Conservation (phyloP, 2,888 invertebrate genomes). For the Nomada flava region DNA sequence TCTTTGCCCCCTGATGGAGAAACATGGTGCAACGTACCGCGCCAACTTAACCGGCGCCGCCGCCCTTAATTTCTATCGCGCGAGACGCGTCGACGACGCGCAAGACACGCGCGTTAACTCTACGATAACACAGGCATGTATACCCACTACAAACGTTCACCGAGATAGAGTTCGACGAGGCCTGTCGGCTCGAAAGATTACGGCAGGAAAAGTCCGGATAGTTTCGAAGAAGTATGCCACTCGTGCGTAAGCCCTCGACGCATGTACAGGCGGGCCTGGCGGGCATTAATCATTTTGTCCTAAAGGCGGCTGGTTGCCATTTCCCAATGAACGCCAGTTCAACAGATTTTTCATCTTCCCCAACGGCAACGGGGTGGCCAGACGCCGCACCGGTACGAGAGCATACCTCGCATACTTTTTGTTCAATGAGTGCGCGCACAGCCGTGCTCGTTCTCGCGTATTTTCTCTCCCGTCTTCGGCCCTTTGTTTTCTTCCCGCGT, state of each 20-base stretch:
- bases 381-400: slow-evolving; percentile 2
- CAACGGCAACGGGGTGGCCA: not conserved
- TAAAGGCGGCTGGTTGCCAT: slow-evolving; percentile 71
- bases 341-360: slow-evolving; percentile 70
- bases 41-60: not conserved
- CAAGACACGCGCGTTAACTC: too few relatives aligned
- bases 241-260: slow-evolving; percentile 10
- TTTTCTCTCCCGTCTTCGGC: slow-evolving; percentile 51
- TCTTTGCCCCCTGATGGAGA: slow-evolving; percentile 10
- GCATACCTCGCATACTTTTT: slow-evolving; percentile 48
- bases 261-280: slow-evolving; percentile 38
- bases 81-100: not conserved
- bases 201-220: slow-evolving; percentile 54
- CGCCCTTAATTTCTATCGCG: not conserved
- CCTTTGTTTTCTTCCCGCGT: slow-evolving; percentile 41
- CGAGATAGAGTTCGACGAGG: slow-evolving; percentile 4
- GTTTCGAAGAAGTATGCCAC: slow-evolving; percentile 21
- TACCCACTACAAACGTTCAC: not conserved
- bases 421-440: slow-evolving; percentile 10
- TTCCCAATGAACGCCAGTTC: slow-evolving; percentile 77
- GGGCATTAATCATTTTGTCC: slow-evolving; percentile 74
- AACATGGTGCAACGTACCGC: slow-evolving; percentile 3
- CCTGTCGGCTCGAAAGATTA: slow-evolving; percentile 25
- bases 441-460: slow-evolving; percentile 51
- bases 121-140: too few relatives aligned